Percentiles rank a stretch among this genome's conserved stretches.
These are phyloP conservation scores for Erebia palarica DNA, from an alignment of 2,888 invertebrate species.

Conservation along the genomic window DNA sequence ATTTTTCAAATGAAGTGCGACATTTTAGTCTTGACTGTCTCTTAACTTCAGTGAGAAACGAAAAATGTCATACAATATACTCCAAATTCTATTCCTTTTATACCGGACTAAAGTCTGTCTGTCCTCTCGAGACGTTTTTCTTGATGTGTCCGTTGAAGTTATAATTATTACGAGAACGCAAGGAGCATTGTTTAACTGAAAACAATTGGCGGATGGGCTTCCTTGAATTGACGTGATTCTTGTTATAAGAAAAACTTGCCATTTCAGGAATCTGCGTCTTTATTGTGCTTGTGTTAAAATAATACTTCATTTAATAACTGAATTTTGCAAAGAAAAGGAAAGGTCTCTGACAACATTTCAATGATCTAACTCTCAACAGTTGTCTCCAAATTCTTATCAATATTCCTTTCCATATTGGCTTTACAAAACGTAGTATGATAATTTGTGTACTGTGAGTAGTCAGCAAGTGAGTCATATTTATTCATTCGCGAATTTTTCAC, in stretches of 20 bases:
- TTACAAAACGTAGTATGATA: background rate
- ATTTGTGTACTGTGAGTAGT: background rate
- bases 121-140: background rate
- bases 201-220: conserved; percentile 38
- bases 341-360: background rate
- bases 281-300: background rate
- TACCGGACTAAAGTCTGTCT: background rate
- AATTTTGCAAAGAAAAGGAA: too few relatives aligned
- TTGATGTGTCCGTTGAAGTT: background rate
- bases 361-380: background rate
- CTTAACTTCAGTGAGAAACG: too few relatives aligned
- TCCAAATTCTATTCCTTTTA: background rate
- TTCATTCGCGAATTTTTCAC: background rate
- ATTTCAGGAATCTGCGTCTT: conserved; percentile 18
- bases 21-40: too few relatives aligned
- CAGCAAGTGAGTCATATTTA: conserved; percentile 5
- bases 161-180: conserved; percentile 33
- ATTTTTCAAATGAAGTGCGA: too few relatives aligned
- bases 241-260: conserved; percentile 24
- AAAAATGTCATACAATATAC: too few relatives aligned
- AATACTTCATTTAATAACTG: too few relatives aligned
- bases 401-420: background rate
- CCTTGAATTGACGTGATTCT: conserved; percentile 33
- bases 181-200: conserved; percentile 19
- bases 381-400: background rate